Base-by-base conservation (phyloP, 92 coral and sea anemone species). In the Phymanthus crucifer region DNA sequence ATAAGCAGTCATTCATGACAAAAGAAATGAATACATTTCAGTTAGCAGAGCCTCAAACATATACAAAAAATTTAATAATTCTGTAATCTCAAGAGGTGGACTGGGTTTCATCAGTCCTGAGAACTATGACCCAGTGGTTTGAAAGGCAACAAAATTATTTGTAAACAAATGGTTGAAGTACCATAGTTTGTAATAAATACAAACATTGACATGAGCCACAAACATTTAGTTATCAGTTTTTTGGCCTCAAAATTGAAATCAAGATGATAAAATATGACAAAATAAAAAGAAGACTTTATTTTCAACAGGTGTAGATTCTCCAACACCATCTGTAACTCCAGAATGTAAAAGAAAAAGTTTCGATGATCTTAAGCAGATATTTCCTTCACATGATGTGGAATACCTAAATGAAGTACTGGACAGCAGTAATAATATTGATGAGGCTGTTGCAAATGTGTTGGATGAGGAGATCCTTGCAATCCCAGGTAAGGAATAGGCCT, bases 291-390 rank as follows among this genome's bases (percentile, higher is more conserved):
- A 45, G 2, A 1, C 2, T 45, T 0, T 45, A 45, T 45, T 45
- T 1, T 45, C 2, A 45, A 45, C 50, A 45, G 50, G 50, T 2
- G 2, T 17, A 45, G 0, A 1, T 45, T 0, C 50, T 45, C 50
- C 0, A 45, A 45, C 50, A 45, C 50, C 4, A 45, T 45, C 50
- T 0, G 50, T 45, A 45, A 45, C 50, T 45, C 50, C 50, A 45
- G 50, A 2, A 45, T 45, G 50, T 45, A 45, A 2, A 45, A 45
- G 50, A 45, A 45, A 45, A 58, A 43, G 32, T 32, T 18, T 74
- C 36, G 66, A 74, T 13, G 66, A 74, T 57, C 66, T 74, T 2
- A 74, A 43, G 47, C 66, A 74, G 36, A 74, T 74, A 46, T 74
- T 74, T 45, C 40, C 79, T 47, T 52, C 61, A 21, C 61, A 32